phyloP scores from a whole-genome alignment of 2,113 vertebrate species.

The Hippolais icterina region DNA sequence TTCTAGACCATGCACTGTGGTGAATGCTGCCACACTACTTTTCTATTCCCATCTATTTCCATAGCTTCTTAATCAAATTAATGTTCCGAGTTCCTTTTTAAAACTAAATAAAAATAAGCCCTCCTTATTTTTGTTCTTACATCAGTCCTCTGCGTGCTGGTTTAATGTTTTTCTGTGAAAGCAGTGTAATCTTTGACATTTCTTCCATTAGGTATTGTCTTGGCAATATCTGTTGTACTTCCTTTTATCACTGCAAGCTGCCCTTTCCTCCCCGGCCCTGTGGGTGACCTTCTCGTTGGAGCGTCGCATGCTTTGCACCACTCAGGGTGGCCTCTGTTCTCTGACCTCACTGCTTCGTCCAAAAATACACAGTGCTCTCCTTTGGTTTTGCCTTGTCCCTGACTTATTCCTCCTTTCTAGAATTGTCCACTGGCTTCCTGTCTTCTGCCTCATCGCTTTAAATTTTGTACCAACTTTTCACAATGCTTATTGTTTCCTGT shows the following conservation, averaged over 20 bases:
- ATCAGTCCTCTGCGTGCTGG: rapidly evolving
- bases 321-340: not conserved
- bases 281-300: not conserved
- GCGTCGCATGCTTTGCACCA: rapidly evolving
- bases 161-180: not conserved
- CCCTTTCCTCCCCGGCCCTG: not conserved
- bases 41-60: not conserved
- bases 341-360: not conserved
- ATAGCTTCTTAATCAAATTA: not conserved
- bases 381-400: not conserved
- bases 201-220: not conserved
- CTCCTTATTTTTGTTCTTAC: not conserved
- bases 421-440: not conserved
- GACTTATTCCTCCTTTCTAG: not conserved
- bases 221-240: not conserved
- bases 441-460: not conserved
- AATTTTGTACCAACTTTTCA: not conserved
- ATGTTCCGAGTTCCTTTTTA: not conserved
- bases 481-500: not conserved
- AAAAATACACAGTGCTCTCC: not conserved
- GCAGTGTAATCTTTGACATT: not conserved
- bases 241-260: not conserved
- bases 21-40: not conserved
- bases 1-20: not conserved
- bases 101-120: not conserved